Evolutionary conservation across 1,140 invertebrate species (phyloP).

Genomic region (Psilanteris sp.): DNA sequence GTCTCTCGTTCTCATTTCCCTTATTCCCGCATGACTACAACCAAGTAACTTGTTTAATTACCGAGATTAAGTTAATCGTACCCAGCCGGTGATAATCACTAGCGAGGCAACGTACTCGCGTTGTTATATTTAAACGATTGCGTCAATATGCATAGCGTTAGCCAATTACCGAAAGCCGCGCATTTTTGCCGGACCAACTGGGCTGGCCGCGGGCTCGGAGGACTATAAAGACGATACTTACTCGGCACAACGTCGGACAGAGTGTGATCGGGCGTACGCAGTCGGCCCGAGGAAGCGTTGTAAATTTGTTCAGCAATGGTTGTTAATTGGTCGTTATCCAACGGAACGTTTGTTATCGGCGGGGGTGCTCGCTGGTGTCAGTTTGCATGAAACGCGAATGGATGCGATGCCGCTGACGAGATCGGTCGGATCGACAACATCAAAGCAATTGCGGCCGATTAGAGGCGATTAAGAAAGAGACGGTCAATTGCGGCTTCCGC

Average conservation of each 20-base stretch:
- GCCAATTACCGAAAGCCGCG: slow-evolving; percentile 18
- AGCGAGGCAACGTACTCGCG: slow-evolving; percentile 45
- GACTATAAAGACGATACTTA: too few species aligned
- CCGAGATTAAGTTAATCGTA: slow-evolving; percentile 78
- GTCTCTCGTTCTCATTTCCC: slow-evolving; percentile 60
- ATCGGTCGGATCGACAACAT: slow-evolving; percentile 72
- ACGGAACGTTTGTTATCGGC: not conserved
- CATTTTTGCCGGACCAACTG: too few species aligned
- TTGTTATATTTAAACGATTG: slow-evolving; percentile 39
- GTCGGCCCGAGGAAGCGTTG: slow-evolving; percentile 6
- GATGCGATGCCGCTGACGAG: not conserved
- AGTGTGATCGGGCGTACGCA: slow-evolving; percentile 4
- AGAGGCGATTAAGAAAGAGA: slow-evolving; percentile 73
- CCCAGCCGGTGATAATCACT: slow-evolving; percentile 73
- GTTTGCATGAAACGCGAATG: slow-evolving; percentile 2
- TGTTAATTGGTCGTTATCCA: not conserved
- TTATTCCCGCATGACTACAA: slow-evolving; percentile 74
- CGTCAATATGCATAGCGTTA: slow-evolving; percentile 44
- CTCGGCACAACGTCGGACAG: slow-evolving; percentile 33
- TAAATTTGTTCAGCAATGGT: slow-evolving; percentile 23
- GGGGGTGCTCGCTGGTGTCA: too few species aligned
- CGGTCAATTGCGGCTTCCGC: slow-evolving; percentile 68
- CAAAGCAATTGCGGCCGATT: slow-evolving; percentile 74
- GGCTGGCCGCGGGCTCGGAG: too few species aligned
- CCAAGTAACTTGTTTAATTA: slow-evolving; percentile 79